phyloP scores from a whole-genome alignment of 2,888 invertebrate species.

The Crioceris asparagi region DNA sequence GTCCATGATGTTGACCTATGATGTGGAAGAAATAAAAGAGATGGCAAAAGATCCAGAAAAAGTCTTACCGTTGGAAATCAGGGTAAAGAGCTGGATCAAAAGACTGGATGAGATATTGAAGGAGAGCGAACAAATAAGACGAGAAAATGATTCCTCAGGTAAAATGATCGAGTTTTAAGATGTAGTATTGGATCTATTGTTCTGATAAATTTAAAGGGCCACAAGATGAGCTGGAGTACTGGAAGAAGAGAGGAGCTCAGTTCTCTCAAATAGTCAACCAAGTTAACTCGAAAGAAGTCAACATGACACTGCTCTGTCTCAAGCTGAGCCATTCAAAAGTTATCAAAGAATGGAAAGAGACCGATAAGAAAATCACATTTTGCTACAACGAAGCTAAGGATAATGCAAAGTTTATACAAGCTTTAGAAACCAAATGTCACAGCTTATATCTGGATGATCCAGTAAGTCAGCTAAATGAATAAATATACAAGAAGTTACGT shows the following conservation, averaged over 20 bases:
- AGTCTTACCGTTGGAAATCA: slow-evolving; percentile 55
- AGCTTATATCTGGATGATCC: slow-evolving; percentile 88
- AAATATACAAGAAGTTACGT: not conserved
- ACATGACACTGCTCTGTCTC: slow-evolving; percentile 64
- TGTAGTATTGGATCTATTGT: not conserved
- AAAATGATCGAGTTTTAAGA: slow-evolving; percentile 2
- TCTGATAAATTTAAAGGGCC: slow-evolving; percentile 51
- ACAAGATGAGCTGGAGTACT: slow-evolving; percentile 90
- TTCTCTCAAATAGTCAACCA: slow-evolving; percentile 78
- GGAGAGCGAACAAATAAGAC: slow-evolving; percentile 83
- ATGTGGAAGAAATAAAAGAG: slow-evolving; percentile 58
- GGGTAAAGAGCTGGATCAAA: slow-evolving; percentile 71
- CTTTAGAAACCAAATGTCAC: slow-evolving; percentile 90
- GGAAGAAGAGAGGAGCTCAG: slow-evolving; percentile 90
- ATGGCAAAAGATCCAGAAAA: slow-evolving; percentile 57
- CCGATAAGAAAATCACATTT: slow-evolving; percentile 83
- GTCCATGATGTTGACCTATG: slow-evolving; percentile 43
- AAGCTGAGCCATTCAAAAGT: slow-evolving; percentile 67
- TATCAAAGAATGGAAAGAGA: slow-evolving; percentile 72
- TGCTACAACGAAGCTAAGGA: slow-evolving; percentile 94
- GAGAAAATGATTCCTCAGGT: slow-evolving; percentile 77
- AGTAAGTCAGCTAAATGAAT: slow-evolving; percentile 40
- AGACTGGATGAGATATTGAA: slow-evolving; percentile 73
- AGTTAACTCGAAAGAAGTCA: slow-evolving; percentile 63
- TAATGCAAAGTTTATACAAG: slow-evolving; percentile 89